Evolutionary conservation across 2,797 vertebrate genomes (phyloP).

Genomic region (Leucoraja ocellata): DNA sequence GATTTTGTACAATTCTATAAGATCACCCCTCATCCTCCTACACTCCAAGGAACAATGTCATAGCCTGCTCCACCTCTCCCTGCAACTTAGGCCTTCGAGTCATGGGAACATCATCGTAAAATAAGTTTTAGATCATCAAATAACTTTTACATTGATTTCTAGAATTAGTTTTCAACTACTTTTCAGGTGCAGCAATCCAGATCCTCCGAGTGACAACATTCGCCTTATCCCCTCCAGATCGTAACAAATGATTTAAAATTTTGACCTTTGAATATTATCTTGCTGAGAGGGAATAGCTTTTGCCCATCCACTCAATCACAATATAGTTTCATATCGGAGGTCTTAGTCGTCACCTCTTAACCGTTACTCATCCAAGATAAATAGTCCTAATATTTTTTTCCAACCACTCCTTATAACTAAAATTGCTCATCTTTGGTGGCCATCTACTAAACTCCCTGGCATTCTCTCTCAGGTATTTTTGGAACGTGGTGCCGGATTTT

Average conservation of each 20-base stretch:
- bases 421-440: not conserved
- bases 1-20: too few relatives aligned
- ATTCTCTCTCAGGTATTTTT: not conserved
- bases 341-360: not conserved
- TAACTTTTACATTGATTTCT: not conserved
- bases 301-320: not conserved
- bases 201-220: not conserved
- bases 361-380: not conserved
- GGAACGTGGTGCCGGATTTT: not conserved
- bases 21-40: too few relatives aligned
- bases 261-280: not conserved
- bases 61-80: too few relatives aligned
- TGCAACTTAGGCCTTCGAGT: too few relatives aligned
- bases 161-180: not conserved
- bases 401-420: not conserved
- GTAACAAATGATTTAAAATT: not conserved
- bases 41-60: too few relatives aligned
- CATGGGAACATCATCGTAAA: too few relatives aligned
- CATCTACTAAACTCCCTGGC: not conserved
- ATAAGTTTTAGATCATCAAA: not conserved
- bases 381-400: not conserved
- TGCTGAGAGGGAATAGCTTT: not conserved
- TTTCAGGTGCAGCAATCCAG: not conserved
- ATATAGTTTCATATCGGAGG: not conserved
- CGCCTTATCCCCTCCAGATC: not conserved